Evolutionary conservation across 2,888 invertebrate genomes (phyloP), one percentile per base, ranked within the genome.

Genomic region (Tetrapedia diversipes): DNA sequence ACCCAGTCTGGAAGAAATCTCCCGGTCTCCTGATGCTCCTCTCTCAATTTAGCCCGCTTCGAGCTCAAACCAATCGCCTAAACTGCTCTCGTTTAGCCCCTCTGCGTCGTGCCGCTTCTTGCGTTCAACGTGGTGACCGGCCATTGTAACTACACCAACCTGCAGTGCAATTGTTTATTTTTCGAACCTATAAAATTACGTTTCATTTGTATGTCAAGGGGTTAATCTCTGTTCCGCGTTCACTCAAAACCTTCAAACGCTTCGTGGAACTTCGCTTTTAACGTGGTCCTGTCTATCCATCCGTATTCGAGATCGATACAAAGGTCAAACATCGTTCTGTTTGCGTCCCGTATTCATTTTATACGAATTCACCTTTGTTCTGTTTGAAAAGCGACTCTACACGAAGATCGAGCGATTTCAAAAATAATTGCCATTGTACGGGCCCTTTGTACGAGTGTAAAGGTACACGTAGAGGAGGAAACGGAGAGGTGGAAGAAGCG

Each of bases 1-100:
- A 79, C 79, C 72, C 77, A 57, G 65, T 73, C 72, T 73, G 56
- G 68, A 79, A 79, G 78, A 77, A 77, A 72, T 77, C 67, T 69
- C 60, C 57, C 59, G 65, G 63, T 59, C 71, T 63, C 71, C 59
- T 57, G 63, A 74, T 51, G 19, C 73, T 24, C 53, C 32, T 59
- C 22, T 60, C 70, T 65, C 75, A 65, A 75, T 73, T 75, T 65
- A 65, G 45, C 19, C 60, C 73, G 65, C 64, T 57, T 57, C 53
- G 34, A 39, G 65, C 53, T 47, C 73, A 54, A 75, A 65, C 59
- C 75, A 73, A 75, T 75, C 53, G 59, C 45, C 65, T 57, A 47
- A 65, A 65, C 59, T 54, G 59, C 11, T 74, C 65, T 43, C 7
- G 37, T 39, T 74, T 73, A 59, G 39, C 74, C 54, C 39, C 22